A percentile compares a stretch with the other conserved stretches of the same genome.
Evolutionary conservation across 2,113 vertebrate genomes (phyloP).

Genomic region (Vireo altiloquus): DNA sequence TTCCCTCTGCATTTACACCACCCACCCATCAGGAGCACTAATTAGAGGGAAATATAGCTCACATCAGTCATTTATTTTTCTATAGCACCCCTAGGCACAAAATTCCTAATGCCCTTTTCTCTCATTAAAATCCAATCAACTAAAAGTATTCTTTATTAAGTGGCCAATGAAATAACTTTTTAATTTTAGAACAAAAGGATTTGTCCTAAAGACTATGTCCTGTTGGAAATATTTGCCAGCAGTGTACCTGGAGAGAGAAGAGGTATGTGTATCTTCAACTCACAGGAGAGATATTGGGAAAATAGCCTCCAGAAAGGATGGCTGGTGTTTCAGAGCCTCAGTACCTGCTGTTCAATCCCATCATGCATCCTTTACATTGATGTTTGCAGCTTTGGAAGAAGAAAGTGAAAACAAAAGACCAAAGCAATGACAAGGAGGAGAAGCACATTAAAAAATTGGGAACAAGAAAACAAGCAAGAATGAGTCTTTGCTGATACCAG

Average conservation of each 20-base stretch:
- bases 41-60: constrained; percentile 13
- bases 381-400: not conserved
- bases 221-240: not conserved
- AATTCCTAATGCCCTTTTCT: not conserved
- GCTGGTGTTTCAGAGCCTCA: not conserved
- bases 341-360: not conserved
- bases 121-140: constrained; percentile 15
- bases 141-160: constrained; percentile 10
- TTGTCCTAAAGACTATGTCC: not conserved
- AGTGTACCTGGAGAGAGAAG: not conserved
- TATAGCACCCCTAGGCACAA: not conserved
- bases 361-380: not conserved
- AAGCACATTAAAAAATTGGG: not conserved
- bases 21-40: not conserved
- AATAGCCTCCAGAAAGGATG: not conserved
- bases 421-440: not conserved
- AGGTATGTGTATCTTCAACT: not conserved
- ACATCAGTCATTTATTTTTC: not conserved
- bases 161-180: not conserved
- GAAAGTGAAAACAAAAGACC: not conserved
- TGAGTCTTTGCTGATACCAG: not conserved
- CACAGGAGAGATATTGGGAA: not conserved
- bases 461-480: not conserved
- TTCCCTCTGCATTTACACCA: not conserved
- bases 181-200: not conserved